Evolutionary conservation across 2,113 vertebrate species (phyloP).

Genomic region (Anoura caudifer): DNA sequence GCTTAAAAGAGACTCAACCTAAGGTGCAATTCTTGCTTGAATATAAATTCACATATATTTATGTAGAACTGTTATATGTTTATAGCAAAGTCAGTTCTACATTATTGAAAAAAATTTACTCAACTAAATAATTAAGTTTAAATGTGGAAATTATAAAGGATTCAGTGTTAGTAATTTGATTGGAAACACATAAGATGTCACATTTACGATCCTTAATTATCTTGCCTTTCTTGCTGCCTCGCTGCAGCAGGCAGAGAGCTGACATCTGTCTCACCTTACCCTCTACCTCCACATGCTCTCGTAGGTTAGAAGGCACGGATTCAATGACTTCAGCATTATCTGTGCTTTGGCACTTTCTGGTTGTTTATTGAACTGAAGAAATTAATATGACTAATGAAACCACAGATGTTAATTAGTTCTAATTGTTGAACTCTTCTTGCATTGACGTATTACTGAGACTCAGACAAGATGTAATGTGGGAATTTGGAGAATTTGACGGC

Average conservation of each 20-base stretch:
- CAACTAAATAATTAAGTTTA: background rate
- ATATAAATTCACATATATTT: background rate
- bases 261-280: fast-evolving
- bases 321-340: background rate
- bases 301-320: background rate
- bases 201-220: fast-evolving
- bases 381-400: background rate
- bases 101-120: background rate
- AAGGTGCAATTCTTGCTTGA: background rate
- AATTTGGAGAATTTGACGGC: too few species aligned
- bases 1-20: background rate
- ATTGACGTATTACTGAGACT: background rate
- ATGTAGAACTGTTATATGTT: background rate
- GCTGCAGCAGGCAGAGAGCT: fast-evolving
- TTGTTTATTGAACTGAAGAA: background rate
- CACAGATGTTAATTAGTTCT: background rate
- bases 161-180: background rate
- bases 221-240: too few species aligned
- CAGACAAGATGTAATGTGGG: background rate
- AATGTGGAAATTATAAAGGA: background rate
- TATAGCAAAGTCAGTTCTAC: background rate
- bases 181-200: background rate
- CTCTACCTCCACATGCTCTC: fast-evolving
- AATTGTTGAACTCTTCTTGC: background rate
- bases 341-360: background rate